Base-by-base conservation (phyloP, 2,888 invertebrate genomes). In the Drosophila flavopinicola region DNA sequence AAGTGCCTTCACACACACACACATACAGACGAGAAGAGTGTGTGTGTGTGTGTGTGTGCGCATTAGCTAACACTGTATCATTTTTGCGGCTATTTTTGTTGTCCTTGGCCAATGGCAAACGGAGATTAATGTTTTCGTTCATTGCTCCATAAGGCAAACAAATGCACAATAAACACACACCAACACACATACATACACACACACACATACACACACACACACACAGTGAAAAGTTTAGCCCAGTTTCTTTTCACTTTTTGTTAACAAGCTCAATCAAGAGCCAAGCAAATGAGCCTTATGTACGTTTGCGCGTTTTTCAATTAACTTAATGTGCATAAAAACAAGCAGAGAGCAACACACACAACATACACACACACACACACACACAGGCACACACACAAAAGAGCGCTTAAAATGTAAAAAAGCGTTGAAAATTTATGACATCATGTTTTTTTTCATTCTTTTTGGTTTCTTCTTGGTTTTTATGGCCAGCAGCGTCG, bases 61-160 rank as follows among this genome's bases (percentile, higher is more conserved):
- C 44, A 75, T 71, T 64, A 57, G 71, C 63, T 37, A 13, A 42
- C 25, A 56, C 60, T 75, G 63, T 63, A 59, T 42, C 52, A 56
- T 59, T 44, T 56, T 58, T 75, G 73, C 49, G 73, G 64, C 53
- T 56, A 41, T 63, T 56, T 56, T 63, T 70, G 42, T 65, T 74
- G 61, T 70, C 44, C 66, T 64, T 65, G 63, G 66, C 71, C 83
- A 88, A 89, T 87, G 88, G 89, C 79, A 79, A 88, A 80, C 89
- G 88, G 88, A 88, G 88, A 88, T 89, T 88, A 88, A 89, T 89
- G 88, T 75, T 78, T 84, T 77, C 57, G 75, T 68, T 78, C 68
- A 66, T 67, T 45, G 74, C 61, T 70, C 72, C 74, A 75, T 75
- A 78, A 76, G 68, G 56, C 54, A 58, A 61, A 75, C 84, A 70